These are phyloP conservation scores for Protodeltote pygarga DNA, from an alignment of 2,888 invertebrate genomes.

Conservation along the genomic window DNA sequence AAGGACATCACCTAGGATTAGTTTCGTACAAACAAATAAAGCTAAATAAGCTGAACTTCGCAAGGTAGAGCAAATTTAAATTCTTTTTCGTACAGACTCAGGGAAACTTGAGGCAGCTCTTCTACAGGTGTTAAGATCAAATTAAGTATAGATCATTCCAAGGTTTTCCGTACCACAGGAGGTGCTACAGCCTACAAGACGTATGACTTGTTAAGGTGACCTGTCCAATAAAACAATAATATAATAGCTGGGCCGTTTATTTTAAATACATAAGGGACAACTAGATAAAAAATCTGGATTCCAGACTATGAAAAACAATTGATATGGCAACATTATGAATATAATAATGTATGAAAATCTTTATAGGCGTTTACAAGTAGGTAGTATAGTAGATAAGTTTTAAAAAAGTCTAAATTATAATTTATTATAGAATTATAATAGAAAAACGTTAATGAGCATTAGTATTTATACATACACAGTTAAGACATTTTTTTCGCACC, in stretches of 20 bases:
- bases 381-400: constrained; percentile 59
- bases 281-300: constrained; percentile 81
- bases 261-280: constrained; percentile 80
- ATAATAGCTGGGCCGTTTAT: constrained; percentile 81
- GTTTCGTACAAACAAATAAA: too few relatives aligned
- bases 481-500: constrained; percentile 28
- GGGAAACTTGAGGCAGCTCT: too few relatives aligned
- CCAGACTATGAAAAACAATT: constrained; percentile 82
- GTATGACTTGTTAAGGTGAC: background rate
- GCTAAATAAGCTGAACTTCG: too few relatives aligned
- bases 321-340: constrained; percentile 82
- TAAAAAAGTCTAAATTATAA: constrained; percentile 63
- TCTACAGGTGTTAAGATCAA: too few relatives aligned
- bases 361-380: constrained; percentile 62
- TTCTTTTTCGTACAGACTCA: too few relatives aligned
- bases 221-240: constrained; percentile 53
- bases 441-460: constrained; percentile 59
- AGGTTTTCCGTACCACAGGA: too few relatives aligned
- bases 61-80: too few relatives aligned
- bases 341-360: constrained; percentile 67
- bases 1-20: too few relatives aligned
- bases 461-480: constrained; percentile 43
- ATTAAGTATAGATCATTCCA: too few relatives aligned
- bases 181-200: background rate
- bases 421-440: constrained; percentile 57